phyloP scores from a whole-genome alignment of 2,113 vertebrate species.

The Coregonus clupeaformis region DNA sequence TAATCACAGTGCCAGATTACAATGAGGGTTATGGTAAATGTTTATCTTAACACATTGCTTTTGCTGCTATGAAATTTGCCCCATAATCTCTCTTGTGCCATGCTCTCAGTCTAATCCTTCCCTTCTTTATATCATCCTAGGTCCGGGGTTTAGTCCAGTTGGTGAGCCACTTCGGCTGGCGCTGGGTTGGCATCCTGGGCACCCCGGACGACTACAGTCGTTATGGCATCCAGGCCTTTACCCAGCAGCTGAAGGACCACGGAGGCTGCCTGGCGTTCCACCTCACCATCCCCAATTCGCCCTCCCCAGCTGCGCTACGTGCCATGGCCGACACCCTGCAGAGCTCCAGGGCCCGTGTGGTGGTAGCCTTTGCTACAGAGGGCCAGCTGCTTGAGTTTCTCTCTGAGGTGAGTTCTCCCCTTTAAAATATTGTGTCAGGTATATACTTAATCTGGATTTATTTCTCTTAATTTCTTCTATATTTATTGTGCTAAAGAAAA shows the following conservation, averaged over 20 bases:
- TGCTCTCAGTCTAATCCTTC: no score
- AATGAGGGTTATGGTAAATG: no score
- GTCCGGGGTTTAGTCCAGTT: constrained; percentile 59
- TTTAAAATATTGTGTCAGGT: background rate
- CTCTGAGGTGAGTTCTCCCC: constrained; percentile 45
- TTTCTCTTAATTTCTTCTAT: background rate
- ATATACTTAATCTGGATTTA: background rate
- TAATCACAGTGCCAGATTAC: no score
- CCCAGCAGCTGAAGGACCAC: constrained; percentile 54
- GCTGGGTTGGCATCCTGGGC: constrained; percentile 65
- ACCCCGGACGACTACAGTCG: constrained; percentile 74
- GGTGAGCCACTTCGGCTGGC: constrained; percentile 55
- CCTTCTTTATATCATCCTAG: constrained; percentile 32
- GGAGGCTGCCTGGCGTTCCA: constrained; percentile 66
- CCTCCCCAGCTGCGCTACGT: constrained; percentile 44
- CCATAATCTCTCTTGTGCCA: no score
- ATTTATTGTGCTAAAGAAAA: no score
- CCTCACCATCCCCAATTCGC: constrained; percentile 62
- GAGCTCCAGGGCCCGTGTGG: constrained; percentile 59
- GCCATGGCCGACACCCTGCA: constrained; percentile 62
- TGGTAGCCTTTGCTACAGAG: constrained; percentile 72
- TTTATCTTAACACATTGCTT: no score
- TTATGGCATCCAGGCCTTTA: constrained; percentile 73
- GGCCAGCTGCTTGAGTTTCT: constrained; percentile 65
- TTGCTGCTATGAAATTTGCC: no score